Evolutionary conservation across 2,888 invertebrate genomes (phyloP).

Genomic region (Philhelius pedissequus): DNA sequence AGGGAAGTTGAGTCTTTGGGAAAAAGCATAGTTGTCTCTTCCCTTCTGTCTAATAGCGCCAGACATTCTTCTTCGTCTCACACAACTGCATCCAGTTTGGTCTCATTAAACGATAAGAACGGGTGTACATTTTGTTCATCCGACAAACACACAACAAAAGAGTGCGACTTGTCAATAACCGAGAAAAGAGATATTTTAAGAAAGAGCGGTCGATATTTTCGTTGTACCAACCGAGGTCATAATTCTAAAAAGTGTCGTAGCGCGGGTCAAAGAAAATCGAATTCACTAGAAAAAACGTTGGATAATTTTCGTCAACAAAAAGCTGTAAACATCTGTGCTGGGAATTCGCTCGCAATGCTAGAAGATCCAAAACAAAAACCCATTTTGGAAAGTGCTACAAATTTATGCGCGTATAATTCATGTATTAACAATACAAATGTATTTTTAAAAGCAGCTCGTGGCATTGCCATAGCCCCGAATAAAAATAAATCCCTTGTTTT

Average conservation of each 20-base stretch:
- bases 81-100: conserved; percentile 19
- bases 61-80: conserved; percentile 1
- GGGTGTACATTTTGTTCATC: neutral
- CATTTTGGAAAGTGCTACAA: too few species aligned
- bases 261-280: too few species aligned
- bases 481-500: conserved; percentile 5
- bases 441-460: conserved; percentile 23
- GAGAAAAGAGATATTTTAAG: conserved; percentile 32
- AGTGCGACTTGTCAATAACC: conserved; percentile 12
- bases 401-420: too few species aligned
- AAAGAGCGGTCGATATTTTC: conserved; percentile 20
- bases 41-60: neutral
- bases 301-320: too few species aligned
- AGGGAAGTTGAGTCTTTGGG: conserved; percentile 25
- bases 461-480: neutral
- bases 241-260: too few species aligned
- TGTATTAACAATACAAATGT: neutral
- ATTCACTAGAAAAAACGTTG: too few species aligned
- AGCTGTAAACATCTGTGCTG: too few species aligned
- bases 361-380: too few species aligned
- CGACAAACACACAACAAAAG: conserved; percentile 5
- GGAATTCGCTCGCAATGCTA: too few species aligned
- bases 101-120: neutral
- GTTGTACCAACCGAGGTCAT: too few species aligned
- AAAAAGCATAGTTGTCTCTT: conserved; percentile 10